Percentiles rank a stretch among this genome's conserved stretches.
Evolutionary conservation across 2,113 vertebrate species (phyloP).

Genomic region (Strigops habroptila): DNA sequence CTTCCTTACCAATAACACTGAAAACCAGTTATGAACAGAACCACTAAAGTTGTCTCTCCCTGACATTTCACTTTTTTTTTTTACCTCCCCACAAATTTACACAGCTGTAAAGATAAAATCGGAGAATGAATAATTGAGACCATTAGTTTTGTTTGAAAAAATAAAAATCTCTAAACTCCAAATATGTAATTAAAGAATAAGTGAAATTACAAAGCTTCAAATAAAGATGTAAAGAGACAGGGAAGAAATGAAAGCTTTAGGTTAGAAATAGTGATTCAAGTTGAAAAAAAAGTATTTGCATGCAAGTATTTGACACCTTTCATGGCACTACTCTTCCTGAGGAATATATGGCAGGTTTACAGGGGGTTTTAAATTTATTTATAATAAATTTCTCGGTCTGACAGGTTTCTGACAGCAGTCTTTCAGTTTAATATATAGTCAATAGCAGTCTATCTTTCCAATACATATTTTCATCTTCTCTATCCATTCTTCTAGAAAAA

Average conservation of each 20-base stretch:
- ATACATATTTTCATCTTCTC: not conserved
- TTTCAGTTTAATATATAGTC: constrained; percentile 18
- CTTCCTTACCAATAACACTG: not conserved
- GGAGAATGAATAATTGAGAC: not conserved
- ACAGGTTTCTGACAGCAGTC: constrained; percentile 36
- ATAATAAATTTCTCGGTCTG: not conserved
- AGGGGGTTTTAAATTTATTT: not conserved
- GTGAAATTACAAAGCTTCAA: not conserved
- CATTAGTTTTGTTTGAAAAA: not conserved
- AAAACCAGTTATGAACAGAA: not conserved
- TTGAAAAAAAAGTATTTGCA: not conserved
- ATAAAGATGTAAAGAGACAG: not conserved
- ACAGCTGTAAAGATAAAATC: not conserved
- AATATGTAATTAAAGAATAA: not conserved
- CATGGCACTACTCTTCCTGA: not conserved
- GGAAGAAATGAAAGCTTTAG: not conserved
- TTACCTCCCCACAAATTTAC: not conserved
- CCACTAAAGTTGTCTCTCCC: not conserved
- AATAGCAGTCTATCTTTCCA: not conserved
- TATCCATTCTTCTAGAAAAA: not conserved
- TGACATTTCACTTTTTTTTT: not conserved
- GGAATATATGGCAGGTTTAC: not conserved
- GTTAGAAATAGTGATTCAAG: not conserved
- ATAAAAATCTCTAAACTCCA: not conserved
- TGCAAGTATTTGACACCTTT: not conserved